These are phyloP conservation scores for Philopotamus ludificatus DNA, from an alignment of 1,140 invertebrate species.

Conservation along the genomic window DNA sequence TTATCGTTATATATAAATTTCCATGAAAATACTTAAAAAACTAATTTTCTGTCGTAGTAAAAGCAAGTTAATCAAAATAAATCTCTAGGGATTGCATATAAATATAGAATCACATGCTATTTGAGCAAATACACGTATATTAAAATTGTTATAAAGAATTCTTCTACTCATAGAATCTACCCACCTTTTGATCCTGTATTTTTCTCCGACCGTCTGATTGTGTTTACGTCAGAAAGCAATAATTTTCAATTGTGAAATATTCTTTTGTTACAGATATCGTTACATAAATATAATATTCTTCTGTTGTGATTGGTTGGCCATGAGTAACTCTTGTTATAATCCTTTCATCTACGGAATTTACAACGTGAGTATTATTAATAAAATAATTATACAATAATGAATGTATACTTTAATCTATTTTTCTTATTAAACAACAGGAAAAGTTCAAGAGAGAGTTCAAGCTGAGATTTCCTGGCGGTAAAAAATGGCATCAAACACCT, in stretches of 20 bases:
- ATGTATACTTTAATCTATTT: neutral
- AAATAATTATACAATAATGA: neutral
- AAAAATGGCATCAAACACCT: constrained; percentile 49
- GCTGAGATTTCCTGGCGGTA: constrained; percentile 59
- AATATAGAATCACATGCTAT: too few species aligned
- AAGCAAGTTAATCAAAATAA: too few species aligned
- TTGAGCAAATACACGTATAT: too few species aligned
- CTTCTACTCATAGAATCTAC: too few species aligned
- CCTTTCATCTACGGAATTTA: constrained; percentile 85
- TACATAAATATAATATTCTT: constrained; percentile 80
- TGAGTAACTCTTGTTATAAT: constrained; percentile 85
- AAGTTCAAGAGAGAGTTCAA: constrained; percentile 73
- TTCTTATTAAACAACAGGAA: constrained; percentile 55
- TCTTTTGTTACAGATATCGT: constrained; percentile 58
- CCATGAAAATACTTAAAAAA: too few species aligned
- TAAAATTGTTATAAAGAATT: too few species aligned
- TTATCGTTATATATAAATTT: too few species aligned
- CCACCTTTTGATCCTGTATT: too few species aligned
- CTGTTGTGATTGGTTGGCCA: constrained; percentile 81
- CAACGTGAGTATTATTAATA: constrained; percentile 65
- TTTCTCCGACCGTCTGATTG: too few species aligned
- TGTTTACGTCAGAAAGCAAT: too few species aligned
- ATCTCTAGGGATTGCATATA: too few species aligned
- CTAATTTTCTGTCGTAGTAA: too few species aligned
- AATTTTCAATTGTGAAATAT: constrained; percentile 6